Percentiles rank a stretch among this genome's conserved stretches.
Conservation (phyloP, 2,888 invertebrate genomes). For the Laothoe populi region DNA sequence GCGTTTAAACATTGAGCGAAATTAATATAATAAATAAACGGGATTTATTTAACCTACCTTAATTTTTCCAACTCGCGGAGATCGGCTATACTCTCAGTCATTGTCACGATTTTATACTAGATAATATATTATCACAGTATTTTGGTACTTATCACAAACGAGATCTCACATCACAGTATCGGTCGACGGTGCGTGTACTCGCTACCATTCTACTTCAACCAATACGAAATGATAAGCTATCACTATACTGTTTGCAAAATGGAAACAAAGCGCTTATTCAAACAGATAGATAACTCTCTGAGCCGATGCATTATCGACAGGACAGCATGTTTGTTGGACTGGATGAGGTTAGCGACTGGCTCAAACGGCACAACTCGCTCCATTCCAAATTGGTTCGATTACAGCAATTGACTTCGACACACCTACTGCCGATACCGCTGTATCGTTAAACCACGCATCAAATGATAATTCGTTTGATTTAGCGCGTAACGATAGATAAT, state of each 20-base stretch:
- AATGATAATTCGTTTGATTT: constrained; percentile 27
- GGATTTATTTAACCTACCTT: constrained; percentile 55
- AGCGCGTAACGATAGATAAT: not conserved
- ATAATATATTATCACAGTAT: constrained; percentile 37
- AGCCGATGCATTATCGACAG: constrained; percentile 50
- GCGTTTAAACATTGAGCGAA: not conserved
- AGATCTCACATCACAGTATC: constrained; percentile 58
- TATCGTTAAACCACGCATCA: constrained; percentile 38
- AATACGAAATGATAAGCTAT: constrained; percentile 75
- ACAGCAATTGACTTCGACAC: constrained; percentile 60
- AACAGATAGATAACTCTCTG: constrained; percentile 55
- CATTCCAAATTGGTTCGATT: constrained; percentile 63
- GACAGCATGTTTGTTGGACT: constrained; percentile 42
- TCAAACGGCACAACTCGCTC: constrained; percentile 45
- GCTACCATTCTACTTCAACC: constrained; percentile 58
- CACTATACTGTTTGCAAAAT: constrained; percentile 61
- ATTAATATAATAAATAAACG: not conserved
- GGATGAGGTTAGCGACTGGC: constrained; percentile 46
- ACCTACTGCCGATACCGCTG: constrained; percentile 41
- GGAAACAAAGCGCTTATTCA: constrained; percentile 61
- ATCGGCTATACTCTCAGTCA: constrained; percentile 68
- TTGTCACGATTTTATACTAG: constrained; percentile 42
- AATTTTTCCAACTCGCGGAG: constrained; percentile 70
- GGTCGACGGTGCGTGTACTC: constrained; percentile 56
- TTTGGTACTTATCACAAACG: constrained; percentile 39